Base-by-base conservation (phyloP, 2,888 invertebrate genomes). In the Erebia palarica region DNA sequence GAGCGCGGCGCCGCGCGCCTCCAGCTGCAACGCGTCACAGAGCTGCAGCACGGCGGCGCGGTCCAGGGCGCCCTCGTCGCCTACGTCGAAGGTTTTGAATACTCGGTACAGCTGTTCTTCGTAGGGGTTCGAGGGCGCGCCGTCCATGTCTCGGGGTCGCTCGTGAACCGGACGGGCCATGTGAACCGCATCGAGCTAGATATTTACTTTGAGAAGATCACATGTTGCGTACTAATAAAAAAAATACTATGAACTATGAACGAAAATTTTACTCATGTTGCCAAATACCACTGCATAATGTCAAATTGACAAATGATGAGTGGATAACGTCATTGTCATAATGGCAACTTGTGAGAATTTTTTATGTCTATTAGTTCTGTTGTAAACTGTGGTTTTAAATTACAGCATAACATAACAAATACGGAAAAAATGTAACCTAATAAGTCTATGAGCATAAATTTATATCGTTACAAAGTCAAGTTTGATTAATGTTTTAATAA, bases 91-190 rank as follows among this genome's bases (percentile, higher is more conserved):
- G 83, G 96, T 96, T 86, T 96, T 95, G 84, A 97, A 97, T 83
- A 97, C 96, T 80, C 95, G 95, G 80, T 96, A 95, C 81, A 97
- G 94, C 92, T 97, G 97, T 89, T 96, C 95, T 87, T 97, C 97
- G 84, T 97, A 97, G 60, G 96, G 97, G 92, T 96, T 96, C 86
- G 95, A 87, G 73, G 87, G 86, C 74, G 81, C 80, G 81, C 83
- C 82, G 77, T 88, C 92, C 92, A 92, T 91, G 75, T 77, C 78
- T 81, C 64, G 58, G 36, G 63, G 59, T 42, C 58, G 63, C 60
- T 70, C 13, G 59, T 36, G 42, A 14, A 44, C 18, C 27, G 53
- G 57, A 21, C 53, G 68, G 65, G 65, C 68, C 60, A 64, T 71
- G 61, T 68, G 69, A 65, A 65, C 42, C 65, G 59, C 65, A 69